phyloP scores from a whole-genome alignment of 2,113 vertebrate genomes.

The Boulengeromyrus knoepffleri region DNA sequence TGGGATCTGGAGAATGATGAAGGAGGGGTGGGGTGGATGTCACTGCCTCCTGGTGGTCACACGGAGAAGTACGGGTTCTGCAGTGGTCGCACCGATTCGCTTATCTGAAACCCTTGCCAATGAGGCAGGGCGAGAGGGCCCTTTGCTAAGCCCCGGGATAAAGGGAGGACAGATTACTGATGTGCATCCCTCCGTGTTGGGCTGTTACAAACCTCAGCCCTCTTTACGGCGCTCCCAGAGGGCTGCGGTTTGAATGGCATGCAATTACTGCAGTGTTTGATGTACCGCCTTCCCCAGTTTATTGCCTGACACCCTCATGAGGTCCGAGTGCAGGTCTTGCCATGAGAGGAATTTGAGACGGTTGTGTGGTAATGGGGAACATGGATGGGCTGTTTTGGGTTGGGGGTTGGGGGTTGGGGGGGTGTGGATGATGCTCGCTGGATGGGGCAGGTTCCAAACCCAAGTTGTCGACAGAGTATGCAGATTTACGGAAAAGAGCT shows the following conservation, averaged over 20 bases:
- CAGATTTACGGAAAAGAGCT: too few relatives aligned
- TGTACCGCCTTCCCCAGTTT: background rate
- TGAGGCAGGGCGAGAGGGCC: background rate
- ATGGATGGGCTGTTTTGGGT: background rate
- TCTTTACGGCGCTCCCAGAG: background rate
- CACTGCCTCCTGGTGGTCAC: background rate
- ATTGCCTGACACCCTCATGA: background rate
- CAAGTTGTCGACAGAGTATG: background rate
- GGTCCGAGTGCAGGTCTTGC: background rate
- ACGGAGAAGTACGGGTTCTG: background rate
- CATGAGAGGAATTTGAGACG: background rate
- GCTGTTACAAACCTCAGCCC: background rate
- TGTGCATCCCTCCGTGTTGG: background rate
- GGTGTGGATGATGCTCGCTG: background rate
- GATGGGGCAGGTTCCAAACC: background rate
- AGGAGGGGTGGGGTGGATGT: background rate
- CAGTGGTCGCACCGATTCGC: background rate
- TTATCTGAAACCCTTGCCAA: background rate
- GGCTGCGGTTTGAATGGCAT: background rate
- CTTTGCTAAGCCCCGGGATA: background rate
- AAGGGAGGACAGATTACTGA: background rate
- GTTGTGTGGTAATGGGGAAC: background rate
- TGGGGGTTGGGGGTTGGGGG: too few relatives aligned
- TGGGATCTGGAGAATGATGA: background rate
- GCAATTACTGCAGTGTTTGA: slow-evolving; percentile 15